Conservation (phyloP, 2,113 vertebrate genomes). For the Scortum barcoo region DNA sequence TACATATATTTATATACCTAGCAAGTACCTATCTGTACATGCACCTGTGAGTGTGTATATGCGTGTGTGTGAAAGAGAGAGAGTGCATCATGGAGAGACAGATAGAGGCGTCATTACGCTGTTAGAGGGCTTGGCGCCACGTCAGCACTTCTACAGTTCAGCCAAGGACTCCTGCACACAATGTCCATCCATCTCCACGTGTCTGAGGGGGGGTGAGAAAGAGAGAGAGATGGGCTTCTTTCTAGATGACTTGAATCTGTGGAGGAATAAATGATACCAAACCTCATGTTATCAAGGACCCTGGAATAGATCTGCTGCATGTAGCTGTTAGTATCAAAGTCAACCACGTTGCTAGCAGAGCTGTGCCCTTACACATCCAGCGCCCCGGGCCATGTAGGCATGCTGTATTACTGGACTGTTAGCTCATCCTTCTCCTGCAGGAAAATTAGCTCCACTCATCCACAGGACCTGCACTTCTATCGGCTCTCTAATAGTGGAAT, state of each 20-base stretch:
- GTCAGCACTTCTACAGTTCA: slow-evolving; percentile 80
- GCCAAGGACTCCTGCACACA: slow-evolving; percentile 78
- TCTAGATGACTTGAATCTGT: slow-evolving; percentile 28
- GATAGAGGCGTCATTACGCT: slow-evolving; percentile 74
- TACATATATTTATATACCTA: slow-evolving; percentile 16
- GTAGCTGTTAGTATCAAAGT: slow-evolving; percentile 13
- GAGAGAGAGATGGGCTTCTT: slow-evolving; percentile 28
- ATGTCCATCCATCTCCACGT: slow-evolving; percentile 74
- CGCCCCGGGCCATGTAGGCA: slow-evolving; percentile 1
- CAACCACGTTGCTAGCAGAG: slow-evolving; percentile 7
- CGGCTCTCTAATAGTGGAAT: slow-evolving; percentile 23
- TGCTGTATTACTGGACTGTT: slow-evolving; percentile 2
- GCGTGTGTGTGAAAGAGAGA: neutral
- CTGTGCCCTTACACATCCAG: slow-evolving; percentile 1
- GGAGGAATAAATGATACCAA: slow-evolving; percentile 38
- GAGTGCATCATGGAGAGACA: slow-evolving; percentile 65
- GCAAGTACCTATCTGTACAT: slow-evolving; percentile 30
- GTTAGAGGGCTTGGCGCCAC: slow-evolving; percentile 70
- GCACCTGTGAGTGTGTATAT: slow-evolving; percentile 58
- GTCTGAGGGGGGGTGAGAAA: slow-evolving; percentile 31
- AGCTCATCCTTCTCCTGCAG: slow-evolving; percentile 9
- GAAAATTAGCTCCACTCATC: slow-evolving; percentile 22
- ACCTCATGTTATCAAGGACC: slow-evolving; percentile 34
- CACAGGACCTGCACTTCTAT: slow-evolving; percentile 1
- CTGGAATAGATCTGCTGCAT: slow-evolving; percentile 9